Conservation (phyloP, 2,113 vertebrate genomes). For the Isichthys henryi region DNA sequence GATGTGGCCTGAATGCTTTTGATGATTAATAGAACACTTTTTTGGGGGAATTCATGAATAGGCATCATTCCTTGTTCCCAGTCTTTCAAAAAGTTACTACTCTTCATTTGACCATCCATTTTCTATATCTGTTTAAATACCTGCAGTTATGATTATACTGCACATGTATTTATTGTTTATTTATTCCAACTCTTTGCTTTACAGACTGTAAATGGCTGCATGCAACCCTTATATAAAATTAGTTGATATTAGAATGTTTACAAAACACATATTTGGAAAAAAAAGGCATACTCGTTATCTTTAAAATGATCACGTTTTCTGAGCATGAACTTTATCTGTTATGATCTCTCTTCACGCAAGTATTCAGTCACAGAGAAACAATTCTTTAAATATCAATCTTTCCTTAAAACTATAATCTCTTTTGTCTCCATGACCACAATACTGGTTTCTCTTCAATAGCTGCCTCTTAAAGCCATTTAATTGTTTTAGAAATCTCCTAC, state of each 20-base stretch:
- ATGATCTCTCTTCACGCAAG: not conserved
- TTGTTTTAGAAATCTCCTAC: conserved; percentile 6
- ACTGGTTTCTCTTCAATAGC: conserved; percentile 8
- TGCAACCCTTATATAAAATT: not conserved
- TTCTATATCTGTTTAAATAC: not conserved
- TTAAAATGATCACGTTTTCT: not conserved
- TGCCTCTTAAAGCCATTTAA: conserved; percentile 8
- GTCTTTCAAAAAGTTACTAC: not conserved
- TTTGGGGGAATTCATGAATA: not conserved
- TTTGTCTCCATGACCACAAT: conserved; percentile 23
- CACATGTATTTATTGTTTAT: not conserved
- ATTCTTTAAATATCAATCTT: conserved; percentile 16
- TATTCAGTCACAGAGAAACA: conserved; percentile 4
- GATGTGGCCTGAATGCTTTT: not conserved
- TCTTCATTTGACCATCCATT: not conserved
- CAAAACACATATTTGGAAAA: not conserved
- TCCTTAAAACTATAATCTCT: conserved; percentile 9
- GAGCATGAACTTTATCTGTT: not conserved
- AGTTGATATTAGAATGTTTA: conserved; percentile 6
- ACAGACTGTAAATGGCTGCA: not conserved
- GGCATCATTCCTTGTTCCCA: not conserved
- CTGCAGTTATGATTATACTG: conserved; percentile 5
- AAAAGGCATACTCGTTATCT: not conserved
- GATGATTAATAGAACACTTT: not conserved
- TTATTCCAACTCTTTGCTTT: conserved; percentile 22